A percentile compares a stretch with the other conserved stretches of the same genome.
These are phyloP conservation scores for Amphiprion clarkii DNA, from an alignment of 2,797 vertebrate genomes.

Conservation along the genomic window DNA sequence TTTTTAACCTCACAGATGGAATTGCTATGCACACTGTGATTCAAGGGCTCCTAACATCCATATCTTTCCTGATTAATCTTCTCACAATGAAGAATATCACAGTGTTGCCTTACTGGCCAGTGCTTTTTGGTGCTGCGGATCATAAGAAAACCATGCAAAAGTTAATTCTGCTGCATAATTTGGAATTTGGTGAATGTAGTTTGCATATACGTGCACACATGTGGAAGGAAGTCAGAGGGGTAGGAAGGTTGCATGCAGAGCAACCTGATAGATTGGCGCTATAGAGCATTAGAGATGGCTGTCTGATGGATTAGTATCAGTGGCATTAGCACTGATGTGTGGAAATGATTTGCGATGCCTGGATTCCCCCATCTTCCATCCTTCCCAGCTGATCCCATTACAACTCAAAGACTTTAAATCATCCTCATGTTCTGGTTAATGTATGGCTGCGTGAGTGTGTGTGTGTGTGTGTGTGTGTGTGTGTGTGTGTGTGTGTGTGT, in stretches of 20 bases:
- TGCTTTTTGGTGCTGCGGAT: constrained; percentile 1
- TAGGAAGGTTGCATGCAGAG: constrained; percentile 7
- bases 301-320: constrained; percentile 72
- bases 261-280: constrained; percentile 53
- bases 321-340: constrained; percentile 63
- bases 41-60: not conserved
- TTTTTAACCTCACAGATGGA: constrained; percentile 10
- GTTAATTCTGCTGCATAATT: not conserved
- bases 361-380: constrained; percentile 57
- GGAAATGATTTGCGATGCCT: constrained; percentile 71
- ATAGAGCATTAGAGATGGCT: constrained; percentile 60
- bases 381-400: constrained; percentile 59
- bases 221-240: constrained; percentile 10
- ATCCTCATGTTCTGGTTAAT: constrained; percentile 28
- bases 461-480: constrained; percentile 6
- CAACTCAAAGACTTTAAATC: constrained; percentile 48
- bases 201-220: constrained; percentile 22
- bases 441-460: not conserved
- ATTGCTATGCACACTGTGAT: not conserved
- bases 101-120: not conserved
- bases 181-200: not conserved
- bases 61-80: constrained; percentile 16
- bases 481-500: not conserved
- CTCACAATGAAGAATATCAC: no score
- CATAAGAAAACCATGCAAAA: constrained; percentile 6